phyloP scores from a whole-genome alignment of 2,888 invertebrate species.

The Melikaiella ostensackeni region DNA sequence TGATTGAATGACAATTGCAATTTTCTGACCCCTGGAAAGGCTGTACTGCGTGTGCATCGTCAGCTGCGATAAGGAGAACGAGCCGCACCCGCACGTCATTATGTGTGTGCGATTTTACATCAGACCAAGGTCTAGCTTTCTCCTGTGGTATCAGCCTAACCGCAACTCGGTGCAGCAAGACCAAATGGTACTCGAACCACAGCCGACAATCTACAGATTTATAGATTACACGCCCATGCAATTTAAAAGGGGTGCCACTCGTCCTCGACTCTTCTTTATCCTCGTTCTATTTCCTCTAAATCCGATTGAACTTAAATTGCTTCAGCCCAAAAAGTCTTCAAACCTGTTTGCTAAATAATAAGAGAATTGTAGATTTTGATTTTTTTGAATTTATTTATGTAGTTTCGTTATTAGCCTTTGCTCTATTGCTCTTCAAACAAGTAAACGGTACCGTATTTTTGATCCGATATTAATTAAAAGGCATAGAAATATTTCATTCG shows the following conservation, averaged over 20 bases:
- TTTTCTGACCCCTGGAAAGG: background rate
- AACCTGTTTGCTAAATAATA: background rate
- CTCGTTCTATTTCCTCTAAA: background rate
- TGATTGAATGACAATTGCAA: background rate
- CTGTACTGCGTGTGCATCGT: background rate
- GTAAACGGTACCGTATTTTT: too few relatives aligned
- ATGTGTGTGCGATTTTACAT: slow-evolving; percentile 24
- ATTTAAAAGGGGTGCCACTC: slow-evolving; percentile 27
- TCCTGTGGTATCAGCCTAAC: slow-evolving; percentile 34
- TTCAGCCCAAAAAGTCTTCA: background rate
- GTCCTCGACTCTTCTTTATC: slow-evolving; percentile 22
- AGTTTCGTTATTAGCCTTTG: too few relatives aligned
- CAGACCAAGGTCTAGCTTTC: slow-evolving; percentile 28
- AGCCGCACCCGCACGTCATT: slow-evolving; percentile 25
- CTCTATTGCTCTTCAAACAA: too few relatives aligned
- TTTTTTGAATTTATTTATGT: too few relatives aligned
- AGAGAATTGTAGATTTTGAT: background rate
- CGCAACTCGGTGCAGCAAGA: slow-evolving; percentile 24
- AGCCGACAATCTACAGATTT: slow-evolving; percentile 38
- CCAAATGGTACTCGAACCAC: slow-evolving; percentile 34
- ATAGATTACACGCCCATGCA: slow-evolving; percentile 38
- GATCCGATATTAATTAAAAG: too few relatives aligned
- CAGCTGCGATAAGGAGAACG: slow-evolving; percentile 15
- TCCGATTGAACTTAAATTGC: background rate
- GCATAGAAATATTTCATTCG: too few relatives aligned